Percentiles rank a stretch among this genome's conserved stretches.
These are phyloP conservation scores for Dendrolimus punctatus DNA, from an alignment of 1,140 invertebrate species.

Conservation along the genomic window DNA sequence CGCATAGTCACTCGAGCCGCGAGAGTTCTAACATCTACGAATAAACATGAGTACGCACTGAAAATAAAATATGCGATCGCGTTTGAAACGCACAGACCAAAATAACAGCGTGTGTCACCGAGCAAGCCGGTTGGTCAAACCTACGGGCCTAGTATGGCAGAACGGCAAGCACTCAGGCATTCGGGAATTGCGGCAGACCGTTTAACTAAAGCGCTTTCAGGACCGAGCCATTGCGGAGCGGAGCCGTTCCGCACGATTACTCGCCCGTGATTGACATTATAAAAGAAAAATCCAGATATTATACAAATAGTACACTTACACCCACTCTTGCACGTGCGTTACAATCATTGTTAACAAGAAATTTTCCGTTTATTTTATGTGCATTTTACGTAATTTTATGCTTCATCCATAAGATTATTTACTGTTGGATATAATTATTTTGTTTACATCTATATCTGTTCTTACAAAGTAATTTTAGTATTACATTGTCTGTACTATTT, in stretches of 20 bases:
- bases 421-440: too few species aligned
- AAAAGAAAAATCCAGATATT: conserved; percentile 1
- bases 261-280: conserved; percentile 4
- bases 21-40: conserved; percentile 42
- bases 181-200: neutral
- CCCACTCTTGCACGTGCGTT: conserved; percentile 4
- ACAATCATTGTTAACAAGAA: too few species aligned
- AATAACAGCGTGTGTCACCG: conserved; percentile 42
- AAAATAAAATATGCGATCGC: conserved; percentile 65
- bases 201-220: neutral
- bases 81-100: conserved; percentile 42
- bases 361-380: too few species aligned
- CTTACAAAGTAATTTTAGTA: too few species aligned
- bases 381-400: too few species aligned
- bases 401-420: too few species aligned
- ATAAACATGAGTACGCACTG: conserved; percentile 62
- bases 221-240: too few species aligned
- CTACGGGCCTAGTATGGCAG: conserved; percentile 13
- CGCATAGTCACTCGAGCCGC: conserved; percentile 33
- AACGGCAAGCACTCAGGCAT: conserved; percentile 1
- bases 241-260: conserved; percentile 2
- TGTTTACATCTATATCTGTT: too few species aligned
- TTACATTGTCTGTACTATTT: too few species aligned
- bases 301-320: conserved; percentile 3
- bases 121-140: conserved; percentile 4